Percentiles rank a stretch among this genome's conserved stretches.
Conservation (phyloP, 2,113 vertebrate genomes). For the Engraulis encrasicolus region DNA sequence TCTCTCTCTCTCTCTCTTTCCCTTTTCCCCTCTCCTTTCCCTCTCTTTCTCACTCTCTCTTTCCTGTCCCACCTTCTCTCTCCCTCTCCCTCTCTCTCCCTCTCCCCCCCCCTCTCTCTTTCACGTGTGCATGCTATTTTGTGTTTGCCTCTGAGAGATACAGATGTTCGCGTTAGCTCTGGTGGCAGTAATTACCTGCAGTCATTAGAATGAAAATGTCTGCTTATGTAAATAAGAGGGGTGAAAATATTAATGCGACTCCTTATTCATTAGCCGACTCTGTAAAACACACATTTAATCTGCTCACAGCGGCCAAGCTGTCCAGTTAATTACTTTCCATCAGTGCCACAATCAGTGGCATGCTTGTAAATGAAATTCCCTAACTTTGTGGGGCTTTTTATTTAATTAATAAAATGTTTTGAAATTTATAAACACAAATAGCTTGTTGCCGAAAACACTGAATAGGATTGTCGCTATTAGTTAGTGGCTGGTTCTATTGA, state of each 20-base stretch:
- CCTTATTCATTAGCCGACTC: slow-evolving; percentile 65
- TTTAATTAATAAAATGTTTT: too few relatives aligned
- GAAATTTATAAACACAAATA: not conserved
- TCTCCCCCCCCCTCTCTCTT: slow-evolving; percentile 19
- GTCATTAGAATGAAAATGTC: slow-evolving; percentile 76
- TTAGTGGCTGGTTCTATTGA: too few relatives aligned
- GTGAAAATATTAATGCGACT: slow-evolving; percentile 60
- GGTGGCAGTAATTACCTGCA: slow-evolving; percentile 77
- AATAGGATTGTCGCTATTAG: too few relatives aligned
- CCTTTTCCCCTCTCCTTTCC: slow-evolving; percentile 22
- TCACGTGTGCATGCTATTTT: not conserved
- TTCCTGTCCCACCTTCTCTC: slow-evolving; percentile 28
- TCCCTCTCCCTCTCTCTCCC: slow-evolving; percentile 14
- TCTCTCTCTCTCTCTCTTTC: slow-evolving; percentile 31
- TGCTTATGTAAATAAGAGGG: slow-evolving; percentile 71
- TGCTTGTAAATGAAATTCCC: not conserved
- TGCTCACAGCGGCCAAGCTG: not conserved
- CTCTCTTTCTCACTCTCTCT: slow-evolving; percentile 33
- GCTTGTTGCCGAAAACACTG: too few relatives aligned
- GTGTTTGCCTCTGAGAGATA: slow-evolving; percentile 70
- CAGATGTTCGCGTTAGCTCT: slow-evolving; percentile 77
- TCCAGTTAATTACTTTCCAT: not conserved
- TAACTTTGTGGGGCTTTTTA: not conserved
- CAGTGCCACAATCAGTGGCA: not conserved
- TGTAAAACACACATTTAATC: slow-evolving; percentile 26